phyloP scores from a whole-genome alignment of 92 coral and sea anemone species.

The Plumapathes pennacea region DNA sequence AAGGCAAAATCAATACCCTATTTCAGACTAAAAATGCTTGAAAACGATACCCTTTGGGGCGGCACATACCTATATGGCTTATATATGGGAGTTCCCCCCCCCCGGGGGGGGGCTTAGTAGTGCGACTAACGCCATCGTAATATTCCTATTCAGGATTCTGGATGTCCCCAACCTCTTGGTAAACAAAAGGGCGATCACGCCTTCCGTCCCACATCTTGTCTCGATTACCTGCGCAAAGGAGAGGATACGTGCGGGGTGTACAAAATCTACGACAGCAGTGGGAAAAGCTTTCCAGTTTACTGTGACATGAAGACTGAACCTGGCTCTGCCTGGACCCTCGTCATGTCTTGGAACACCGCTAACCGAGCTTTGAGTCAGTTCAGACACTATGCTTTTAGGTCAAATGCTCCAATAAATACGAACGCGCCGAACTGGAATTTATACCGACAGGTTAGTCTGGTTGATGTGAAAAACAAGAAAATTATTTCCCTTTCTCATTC shows the following conservation, averaged over 20 bases:
- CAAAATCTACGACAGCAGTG: constrained; percentile 14
- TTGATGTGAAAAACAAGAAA: constrained; percentile 41
- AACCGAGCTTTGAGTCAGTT: background rate
- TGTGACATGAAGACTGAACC: constrained; percentile 21
- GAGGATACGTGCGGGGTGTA: background rate
- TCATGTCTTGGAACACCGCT: constrained; percentile 1
- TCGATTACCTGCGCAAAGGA: constrained; percentile 7
- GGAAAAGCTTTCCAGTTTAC: constrained; percentile 1
- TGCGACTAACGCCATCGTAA: too few species aligned
- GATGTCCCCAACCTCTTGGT: too few species aligned
- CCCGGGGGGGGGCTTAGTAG: too few species aligned
- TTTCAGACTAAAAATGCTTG: too few species aligned
- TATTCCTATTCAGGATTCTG: too few species aligned
- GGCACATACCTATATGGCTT: too few species aligned
- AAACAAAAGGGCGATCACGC: too few species aligned
- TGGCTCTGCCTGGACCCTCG: constrained; percentile 33
- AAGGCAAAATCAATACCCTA: too few species aligned
- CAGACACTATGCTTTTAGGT: background rate
- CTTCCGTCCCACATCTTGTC: constrained; percentile 1
- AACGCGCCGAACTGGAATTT: constrained; percentile 12
- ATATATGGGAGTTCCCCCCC: too few species aligned
- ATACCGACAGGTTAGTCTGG: constrained; percentile 25
- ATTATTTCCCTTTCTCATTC: too few species aligned
- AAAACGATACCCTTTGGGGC: too few species aligned
- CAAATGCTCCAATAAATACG: constrained; percentile 18